These are phyloP conservation scores for Popillia japonica DNA, from an alignment of 1,140 invertebrate species.

Conservation along the genomic window DNA sequence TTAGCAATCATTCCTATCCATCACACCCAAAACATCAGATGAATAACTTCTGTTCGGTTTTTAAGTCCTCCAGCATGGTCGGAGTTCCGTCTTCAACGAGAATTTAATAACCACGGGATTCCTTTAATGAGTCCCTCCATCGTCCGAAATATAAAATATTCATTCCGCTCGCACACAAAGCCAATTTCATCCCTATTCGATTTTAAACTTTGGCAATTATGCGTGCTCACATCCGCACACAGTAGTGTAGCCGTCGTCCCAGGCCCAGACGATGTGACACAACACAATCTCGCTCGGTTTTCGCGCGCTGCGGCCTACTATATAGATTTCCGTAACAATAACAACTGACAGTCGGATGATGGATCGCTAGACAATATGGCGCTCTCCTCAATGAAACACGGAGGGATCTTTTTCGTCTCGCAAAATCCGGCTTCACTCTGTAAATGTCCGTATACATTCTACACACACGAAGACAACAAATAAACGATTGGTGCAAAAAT, in stretches of 20 bases:
- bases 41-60: constrained; percentile 9
- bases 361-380: constrained; percentile 57
- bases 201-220: constrained; percentile 57
- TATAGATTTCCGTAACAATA: constrained; percentile 57
- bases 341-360: constrained; percentile 56
- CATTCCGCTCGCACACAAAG: constrained; percentile 54
- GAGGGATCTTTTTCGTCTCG: constrained; percentile 43
- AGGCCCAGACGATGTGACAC: constrained; percentile 44
- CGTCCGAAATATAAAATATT: constrained; percentile 54
- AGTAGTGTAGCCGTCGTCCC: constrained; percentile 42
- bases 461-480: too few species aligned
- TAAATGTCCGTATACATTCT: background rate
- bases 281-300: constrained; percentile 49
- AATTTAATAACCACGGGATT: constrained; percentile 41
- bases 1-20: constrained; percentile 30
- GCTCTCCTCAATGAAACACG: constrained; percentile 48
- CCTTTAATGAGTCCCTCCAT: constrained; percentile 46
- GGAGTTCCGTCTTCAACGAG: constrained; percentile 39
- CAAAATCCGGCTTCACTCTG: constrained; percentile 2
- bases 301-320: constrained; percentile 46
- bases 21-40: background rate
- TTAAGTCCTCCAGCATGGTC: constrained; percentile 2
- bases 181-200: constrained; percentile 55
- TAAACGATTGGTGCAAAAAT: too few species aligned
- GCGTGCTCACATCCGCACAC: constrained; percentile 51